A percentile compares a stretch with the other conserved stretches of the same genome.
phyloP scores from a whole-genome alignment of 1,140 invertebrate genomes.

The Bombus confusus region DNA sequence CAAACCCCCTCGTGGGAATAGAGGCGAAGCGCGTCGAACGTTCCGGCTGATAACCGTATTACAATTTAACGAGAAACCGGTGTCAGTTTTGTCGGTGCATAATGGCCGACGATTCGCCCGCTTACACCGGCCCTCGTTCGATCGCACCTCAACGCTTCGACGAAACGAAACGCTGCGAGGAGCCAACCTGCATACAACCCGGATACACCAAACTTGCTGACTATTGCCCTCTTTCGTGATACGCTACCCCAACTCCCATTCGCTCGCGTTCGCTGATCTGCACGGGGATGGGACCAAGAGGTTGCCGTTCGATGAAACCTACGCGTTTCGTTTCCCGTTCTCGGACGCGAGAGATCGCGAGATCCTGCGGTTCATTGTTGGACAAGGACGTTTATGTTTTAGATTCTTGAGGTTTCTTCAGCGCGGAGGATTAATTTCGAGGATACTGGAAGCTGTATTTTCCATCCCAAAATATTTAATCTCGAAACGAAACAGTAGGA shows the following conservation, averaged over 20 bases:
- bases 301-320: background rate
- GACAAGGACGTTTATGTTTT: too few relatives aligned
- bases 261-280: background rate
- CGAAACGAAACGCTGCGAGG: constrained; percentile 2
- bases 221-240: background rate
- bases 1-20: constrained; percentile 68
- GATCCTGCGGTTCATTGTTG: too few relatives aligned
- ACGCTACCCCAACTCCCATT: background rate
- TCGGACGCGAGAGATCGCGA: background rate
- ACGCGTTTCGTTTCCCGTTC: background rate
- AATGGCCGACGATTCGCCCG: constrained; percentile 54
- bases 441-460: too few relatives aligned
- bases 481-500: too few relatives aligned
- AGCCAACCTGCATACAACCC: background rate
- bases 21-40: constrained; percentile 70
- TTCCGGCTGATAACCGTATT: constrained; percentile 73
- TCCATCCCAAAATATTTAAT: too few relatives aligned
- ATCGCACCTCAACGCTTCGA: background rate
- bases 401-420: too few relatives aligned
- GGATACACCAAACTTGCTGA: constrained; percentile 27
- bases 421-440: too few relatives aligned
- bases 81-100: constrained; percentile 68
- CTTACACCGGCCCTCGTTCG: constrained; percentile 22
- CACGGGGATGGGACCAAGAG: background rate
- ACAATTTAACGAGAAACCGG: constrained; percentile 69